Conservation (phyloP, 2,888 invertebrate genomes). For the Deilephila porcellus region DNA sequence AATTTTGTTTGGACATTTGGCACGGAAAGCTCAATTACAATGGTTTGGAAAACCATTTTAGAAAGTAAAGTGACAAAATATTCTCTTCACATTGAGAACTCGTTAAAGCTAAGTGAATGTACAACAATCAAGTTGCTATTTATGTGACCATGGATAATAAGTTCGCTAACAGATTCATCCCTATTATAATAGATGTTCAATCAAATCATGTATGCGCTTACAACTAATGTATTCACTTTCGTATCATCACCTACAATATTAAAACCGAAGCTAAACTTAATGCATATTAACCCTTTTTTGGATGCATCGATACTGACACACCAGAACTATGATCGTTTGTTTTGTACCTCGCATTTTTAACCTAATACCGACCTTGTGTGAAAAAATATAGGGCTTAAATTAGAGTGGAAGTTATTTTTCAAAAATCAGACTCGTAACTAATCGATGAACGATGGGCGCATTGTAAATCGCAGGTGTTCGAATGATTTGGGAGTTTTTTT, state of each 20-base stretch:
- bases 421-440: slow-evolving; percentile 56
- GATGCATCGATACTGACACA: slow-evolving; percentile 43
- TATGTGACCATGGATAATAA: neutral
- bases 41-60: too few species aligned
- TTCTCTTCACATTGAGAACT: too few species aligned
- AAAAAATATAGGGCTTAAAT: slow-evolving; percentile 32
- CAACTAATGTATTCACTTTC: slow-evolving; percentile 36
- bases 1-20: too few species aligned
- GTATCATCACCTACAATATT: slow-evolving; percentile 45
- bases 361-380: slow-evolving; percentile 30
- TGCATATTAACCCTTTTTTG: slow-evolving; percentile 52
- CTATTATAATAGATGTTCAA: neutral
- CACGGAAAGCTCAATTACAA: too few species aligned
- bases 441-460: slow-evolving; percentile 76
- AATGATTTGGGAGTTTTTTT: slow-evolving; percentile 73
- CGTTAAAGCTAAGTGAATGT: too few species aligned
- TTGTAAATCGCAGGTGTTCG: slow-evolving; percentile 81
- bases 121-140: too few species aligned
- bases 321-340: slow-evolving; percentile 38
- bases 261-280: slow-evolving; percentile 48
- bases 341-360: neutral
- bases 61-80: too few species aligned
- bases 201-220: neutral
- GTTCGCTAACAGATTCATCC: neutral
- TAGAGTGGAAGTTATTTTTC: slow-evolving; percentile 5